Evolutionary conservation across 2,888 invertebrate genomes (phyloP), one percentile per base, ranked within the genome.

Genomic region (Nemapogon koenigi): DNA sequence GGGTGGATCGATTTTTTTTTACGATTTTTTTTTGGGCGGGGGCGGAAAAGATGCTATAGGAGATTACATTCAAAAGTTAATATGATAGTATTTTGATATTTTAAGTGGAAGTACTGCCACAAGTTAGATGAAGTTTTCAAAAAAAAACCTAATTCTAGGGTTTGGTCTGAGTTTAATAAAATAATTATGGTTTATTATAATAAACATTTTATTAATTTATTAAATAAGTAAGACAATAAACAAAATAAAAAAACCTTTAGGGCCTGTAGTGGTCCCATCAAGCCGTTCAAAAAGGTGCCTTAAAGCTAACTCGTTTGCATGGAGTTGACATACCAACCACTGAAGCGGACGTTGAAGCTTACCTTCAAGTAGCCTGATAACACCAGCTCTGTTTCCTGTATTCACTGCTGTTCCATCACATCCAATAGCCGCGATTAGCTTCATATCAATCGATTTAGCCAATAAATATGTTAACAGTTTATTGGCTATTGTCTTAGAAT

Each of bases 361-460:
- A 4, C 22, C 13, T 38, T 38, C 38, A 38, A 38, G 22, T 15
- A 18, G 16, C 8, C 30, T 11, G 22, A 38, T 38, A 31, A 38
- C 13, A 7, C 31, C 38, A 8, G 19, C 2, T n/a, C 31, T 38
- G 25, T 4, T 10, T n/a, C 38, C 38, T 7, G 30, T 38, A n/a
- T n/a, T n/a, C n/a, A n/a, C n/a, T n/a, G n/a, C n/a, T n/a, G n/a
- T n/a, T n/a, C n/a, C n/a, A n/a, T n/a, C n/a, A n/a, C n/a, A n/a
- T n/a, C n/a, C n/a, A n/a, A n/a, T n/a, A n/a, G n/a, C n/a, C n/a
- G n/a, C 10, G 16, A 37, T 37, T 16, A 17, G 6, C 19, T 28
- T 16, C 18, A 37, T n/a, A 18, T 8, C 16, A 37, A 29, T 26
- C 6, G 7, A 6, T 18, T 37, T 37, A 18, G 29, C 16, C 18